phyloP scores from a whole-genome alignment of 2,113 vertebrate genomes.

The Okapia johnstoni region DNA sequence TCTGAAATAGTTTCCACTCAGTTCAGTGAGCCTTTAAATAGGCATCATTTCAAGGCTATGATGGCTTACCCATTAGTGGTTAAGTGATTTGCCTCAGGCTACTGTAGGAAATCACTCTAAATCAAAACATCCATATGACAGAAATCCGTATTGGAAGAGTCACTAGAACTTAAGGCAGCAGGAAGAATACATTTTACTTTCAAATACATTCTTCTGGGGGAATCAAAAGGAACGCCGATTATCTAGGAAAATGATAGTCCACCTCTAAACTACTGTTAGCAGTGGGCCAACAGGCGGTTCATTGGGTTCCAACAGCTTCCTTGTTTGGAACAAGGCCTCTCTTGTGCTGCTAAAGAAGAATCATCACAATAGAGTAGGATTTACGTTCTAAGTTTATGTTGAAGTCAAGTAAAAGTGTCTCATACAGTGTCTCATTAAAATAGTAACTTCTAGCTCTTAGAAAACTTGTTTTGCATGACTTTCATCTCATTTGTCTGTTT shows the following conservation, averaged over 20 bases:
- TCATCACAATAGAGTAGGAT: not conserved
- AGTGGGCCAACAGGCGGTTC: not conserved
- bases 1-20: not conserved
- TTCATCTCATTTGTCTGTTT: not conserved
- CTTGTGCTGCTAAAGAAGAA: not conserved
- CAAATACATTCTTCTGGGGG: not conserved
- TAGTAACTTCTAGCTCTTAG: not conserved
- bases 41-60: not conserved
- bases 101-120: not conserved
- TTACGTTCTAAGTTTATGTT: not conserved
- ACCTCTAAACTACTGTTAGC: not conserved
- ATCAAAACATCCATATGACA: not conserved
- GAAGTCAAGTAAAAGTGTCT: not conserved
- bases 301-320: not conserved
- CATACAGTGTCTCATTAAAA: not conserved
- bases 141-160: not conserved
- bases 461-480: not conserved
- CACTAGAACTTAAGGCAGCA: not conserved
- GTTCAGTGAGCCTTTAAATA: not conserved
- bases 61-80: not conserved
- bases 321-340: not conserved
- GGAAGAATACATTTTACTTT: slow-evolving; percentile 15
- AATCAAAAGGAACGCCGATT: not conserved
- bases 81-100: slow-evolving; percentile 7
- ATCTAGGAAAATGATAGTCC: not conserved